Conservation (phyloP, 1,140 invertebrate genomes). For the Leucophenga varia region DNA sequence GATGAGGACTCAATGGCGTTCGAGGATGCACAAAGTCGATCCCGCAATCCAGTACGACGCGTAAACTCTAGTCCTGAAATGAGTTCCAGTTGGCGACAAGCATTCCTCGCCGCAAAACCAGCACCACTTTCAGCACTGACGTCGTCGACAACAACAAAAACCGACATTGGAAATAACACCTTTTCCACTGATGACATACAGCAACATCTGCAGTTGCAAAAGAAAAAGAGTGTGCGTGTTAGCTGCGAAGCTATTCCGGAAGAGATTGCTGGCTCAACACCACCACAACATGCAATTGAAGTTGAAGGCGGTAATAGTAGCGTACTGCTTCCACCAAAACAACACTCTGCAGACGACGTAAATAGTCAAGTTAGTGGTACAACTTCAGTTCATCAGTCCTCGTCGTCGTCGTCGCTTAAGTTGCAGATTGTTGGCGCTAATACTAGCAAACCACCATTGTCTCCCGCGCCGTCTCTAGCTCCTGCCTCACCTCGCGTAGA, state of each 20-base stretch:
- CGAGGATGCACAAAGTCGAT: conserved; percentile 58
- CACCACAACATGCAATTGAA: conserved; percentile 30
- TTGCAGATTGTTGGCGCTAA: conserved; percentile 7
- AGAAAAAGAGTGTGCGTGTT: conserved; percentile 68
- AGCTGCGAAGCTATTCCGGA: conserved; percentile 89
- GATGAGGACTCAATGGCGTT: conserved; percentile 59
- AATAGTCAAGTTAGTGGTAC: conserved; percentile 20
- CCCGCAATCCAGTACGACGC: conserved; percentile 76
- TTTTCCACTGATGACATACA: too few relatives aligned
- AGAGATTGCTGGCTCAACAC: conserved; percentile 66
- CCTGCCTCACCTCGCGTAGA: conserved; percentile 16
- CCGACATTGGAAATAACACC: conserved; percentile 55
- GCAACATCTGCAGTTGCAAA: conserved; percentile 52
- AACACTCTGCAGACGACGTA: conserved; percentile 54
- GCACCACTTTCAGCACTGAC: conserved; percentile 30
- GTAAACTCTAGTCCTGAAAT: conserved; percentile 91
- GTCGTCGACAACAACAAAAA: conserved; percentile 10
- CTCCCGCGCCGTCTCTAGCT: conserved; percentile 19
- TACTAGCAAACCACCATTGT: conserved; percentile 38
- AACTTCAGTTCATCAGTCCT: conserved; percentile 17
- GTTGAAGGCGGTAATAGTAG: conserved; percentile 15
- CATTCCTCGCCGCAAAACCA: conserved; percentile 48
- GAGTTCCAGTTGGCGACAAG: conserved; percentile 81
- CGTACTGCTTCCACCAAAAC: conserved; percentile 40
- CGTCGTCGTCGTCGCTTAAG: conserved; percentile 37